A percentile compares a stretch with the other conserved stretches of the same genome.
Evolutionary conservation across 2,888 invertebrate species (phyloP).

Genomic region (Nephrotoma flavescens): DNA sequence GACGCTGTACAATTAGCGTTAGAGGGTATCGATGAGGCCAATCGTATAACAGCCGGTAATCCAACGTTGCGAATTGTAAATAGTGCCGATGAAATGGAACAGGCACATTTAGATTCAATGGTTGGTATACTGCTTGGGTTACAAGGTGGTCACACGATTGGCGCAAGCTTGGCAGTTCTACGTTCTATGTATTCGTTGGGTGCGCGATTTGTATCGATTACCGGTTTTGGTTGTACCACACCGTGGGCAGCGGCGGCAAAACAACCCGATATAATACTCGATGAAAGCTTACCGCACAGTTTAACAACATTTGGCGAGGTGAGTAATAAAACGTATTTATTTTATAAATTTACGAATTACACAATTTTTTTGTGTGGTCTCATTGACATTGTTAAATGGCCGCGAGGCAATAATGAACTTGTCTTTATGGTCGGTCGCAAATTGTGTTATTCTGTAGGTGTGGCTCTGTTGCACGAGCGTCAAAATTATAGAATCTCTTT

Average conservation of each 20-base stretch:
- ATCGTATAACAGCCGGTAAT: constrained; percentile 38
- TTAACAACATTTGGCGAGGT: constrained; percentile 34
- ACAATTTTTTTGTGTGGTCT: too few relatives aligned
- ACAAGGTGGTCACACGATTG: constrained; percentile 52
- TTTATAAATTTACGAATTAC: too few relatives aligned
- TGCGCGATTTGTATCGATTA: constrained; percentile 48
- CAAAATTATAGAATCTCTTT: too few relatives aligned
- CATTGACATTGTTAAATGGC: too few relatives aligned
- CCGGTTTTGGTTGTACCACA: constrained; percentile 47
- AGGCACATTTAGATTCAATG: constrained; percentile 41
- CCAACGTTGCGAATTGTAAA: constrained; percentile 38
- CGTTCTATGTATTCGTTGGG: constrained; percentile 50
- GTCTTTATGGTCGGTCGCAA: too few relatives aligned
- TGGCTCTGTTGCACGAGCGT: too few relatives aligned
- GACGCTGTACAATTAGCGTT: constrained; percentile 50
- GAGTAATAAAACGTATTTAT: background rate
- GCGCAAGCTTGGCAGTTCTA: constrained; percentile 48
- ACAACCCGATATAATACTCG: constrained; percentile 20
- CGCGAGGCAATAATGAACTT: too few relatives aligned
- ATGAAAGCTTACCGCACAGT: constrained; percentile 28
- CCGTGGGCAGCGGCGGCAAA: constrained; percentile 39
- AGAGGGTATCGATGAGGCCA: constrained; percentile 51
- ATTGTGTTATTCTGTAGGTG: too few relatives aligned
- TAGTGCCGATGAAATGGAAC: constrained; percentile 41
- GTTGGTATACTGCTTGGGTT: constrained; percentile 47